A percentile compares a stretch with the other conserved stretches of the same genome.
These are phyloP conservation scores for Sinopyrophorus schimmeli DNA, from an alignment of 2,888 invertebrate genomes.

Conservation along the genomic window DNA sequence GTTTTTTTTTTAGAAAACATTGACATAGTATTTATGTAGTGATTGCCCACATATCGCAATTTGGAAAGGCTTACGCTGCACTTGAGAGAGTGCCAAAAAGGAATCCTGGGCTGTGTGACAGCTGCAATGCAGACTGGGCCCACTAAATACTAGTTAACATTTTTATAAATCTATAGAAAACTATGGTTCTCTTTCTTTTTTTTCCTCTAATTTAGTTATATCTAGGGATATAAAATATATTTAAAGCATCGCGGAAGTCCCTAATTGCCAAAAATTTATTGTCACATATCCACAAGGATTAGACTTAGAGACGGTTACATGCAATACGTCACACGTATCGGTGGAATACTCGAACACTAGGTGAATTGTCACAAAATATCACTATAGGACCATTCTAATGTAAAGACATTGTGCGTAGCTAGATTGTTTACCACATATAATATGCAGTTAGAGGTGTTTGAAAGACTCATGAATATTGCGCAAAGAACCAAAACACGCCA, in stretches of 20 bases:
- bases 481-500: too few relatives aligned
- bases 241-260: constrained; percentile 48
- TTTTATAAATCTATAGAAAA: constrained; percentile 56
- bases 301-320: constrained; percentile 30
- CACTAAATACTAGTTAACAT: constrained; percentile 41
- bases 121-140: constrained; percentile 23
- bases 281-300: constrained; percentile 31
- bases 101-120: constrained; percentile 2
- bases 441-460: too few relatives aligned
- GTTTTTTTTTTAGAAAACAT: constrained; percentile 37
- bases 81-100: constrained; percentile 11
- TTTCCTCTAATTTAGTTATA: constrained; percentile 33
- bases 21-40: constrained; percentile 41
- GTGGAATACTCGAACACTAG: constrained; percentile 55
- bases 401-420: constrained; percentile 53
- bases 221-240: constrained; percentile 56
- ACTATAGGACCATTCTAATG: constrained; percentile 52
- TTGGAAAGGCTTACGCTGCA: constrained; percentile 28
- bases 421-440: constrained; percentile 33
- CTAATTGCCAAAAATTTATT: constrained; percentile 38
- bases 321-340: constrained; percentile 51
- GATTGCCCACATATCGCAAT: constrained; percentile 47
- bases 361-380: constrained; percentile 56
- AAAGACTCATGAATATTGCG: too few relatives aligned
- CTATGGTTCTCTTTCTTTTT: constrained; percentile 53